These are phyloP conservation scores for Eristalis intricaria DNA, from an alignment of 2,888 invertebrate species.

Conservation along the genomic window DNA sequence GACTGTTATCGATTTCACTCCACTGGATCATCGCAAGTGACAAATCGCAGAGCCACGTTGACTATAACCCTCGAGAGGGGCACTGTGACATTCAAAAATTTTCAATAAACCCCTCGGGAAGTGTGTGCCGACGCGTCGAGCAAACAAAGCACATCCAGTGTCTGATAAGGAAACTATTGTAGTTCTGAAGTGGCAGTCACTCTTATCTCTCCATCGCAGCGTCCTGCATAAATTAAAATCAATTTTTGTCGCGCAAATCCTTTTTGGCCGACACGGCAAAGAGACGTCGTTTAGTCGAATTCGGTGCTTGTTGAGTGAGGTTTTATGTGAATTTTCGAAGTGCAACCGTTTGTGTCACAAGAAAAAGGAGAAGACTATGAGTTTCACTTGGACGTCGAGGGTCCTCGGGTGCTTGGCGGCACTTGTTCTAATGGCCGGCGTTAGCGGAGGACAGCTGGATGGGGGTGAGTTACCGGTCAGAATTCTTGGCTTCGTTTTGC, in stretches of 20 bases:
- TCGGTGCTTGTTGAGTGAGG: conserved; percentile 8
- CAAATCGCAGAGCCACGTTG: background rate
- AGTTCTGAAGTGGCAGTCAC: conserved; percentile 50
- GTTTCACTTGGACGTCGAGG: conserved; percentile 4
- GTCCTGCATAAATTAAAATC: conserved; percentile 49
- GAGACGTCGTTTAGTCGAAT: conserved; percentile 16
- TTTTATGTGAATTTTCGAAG: conserved; percentile 13
- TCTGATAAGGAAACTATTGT: conserved; percentile 44
- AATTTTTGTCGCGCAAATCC: conserved; percentile 2
- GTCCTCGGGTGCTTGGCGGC: conserved; percentile 14
- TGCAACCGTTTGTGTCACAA: background rate
- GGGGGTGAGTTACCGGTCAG: conserved; percentile 14
- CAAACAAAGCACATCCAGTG: too few relatives aligned
- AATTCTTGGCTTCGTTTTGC: too few relatives aligned
- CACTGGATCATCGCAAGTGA: background rate
- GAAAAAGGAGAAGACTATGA: conserved; percentile 19
- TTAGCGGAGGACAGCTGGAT: conserved; percentile 18
- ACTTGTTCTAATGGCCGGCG: conserved; percentile 2
- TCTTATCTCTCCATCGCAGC: conserved; percentile 34
- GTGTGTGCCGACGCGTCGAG: background rate
- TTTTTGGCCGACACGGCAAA: background rate
- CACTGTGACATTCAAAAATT: background rate
- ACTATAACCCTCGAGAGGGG: background rate
- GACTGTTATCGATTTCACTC: conserved; percentile 45
- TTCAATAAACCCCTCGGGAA: conserved; percentile 29